These are phyloP conservation scores for Pissodes strobi DNA, from an alignment of 1,140 invertebrate genomes.

Conservation along the genomic window DNA sequence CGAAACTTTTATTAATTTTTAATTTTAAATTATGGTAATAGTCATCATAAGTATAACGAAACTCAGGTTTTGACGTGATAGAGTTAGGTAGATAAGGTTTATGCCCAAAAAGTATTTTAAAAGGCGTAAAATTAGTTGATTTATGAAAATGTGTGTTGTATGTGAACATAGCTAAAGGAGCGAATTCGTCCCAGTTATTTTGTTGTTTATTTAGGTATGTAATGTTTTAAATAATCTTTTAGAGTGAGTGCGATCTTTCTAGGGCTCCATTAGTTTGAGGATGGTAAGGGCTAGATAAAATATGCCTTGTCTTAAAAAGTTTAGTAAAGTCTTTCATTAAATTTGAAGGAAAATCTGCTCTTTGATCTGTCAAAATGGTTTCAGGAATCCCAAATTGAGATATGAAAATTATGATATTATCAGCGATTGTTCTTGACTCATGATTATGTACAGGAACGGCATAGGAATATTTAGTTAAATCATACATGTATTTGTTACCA, in stretches of 20 bases:
- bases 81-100: slow-evolving; percentile 47
- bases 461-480: slow-evolving; percentile 48
- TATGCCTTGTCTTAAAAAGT: slow-evolving; percentile 47
- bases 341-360: slow-evolving; percentile 44
- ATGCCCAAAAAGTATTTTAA: slow-evolving; percentile 54
- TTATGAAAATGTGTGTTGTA: no score
- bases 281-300: no score
- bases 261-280: no score
- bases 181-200: slow-evolving; percentile 48
- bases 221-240: slow-evolving; percentile 51
- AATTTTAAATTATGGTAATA: no score
- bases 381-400: slow-evolving; percentile 48
- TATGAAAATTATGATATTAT: slow-evolving; percentile 14
- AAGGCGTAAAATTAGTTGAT: slow-evolving; percentile 53
- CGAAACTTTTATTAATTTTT: no score
- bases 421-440: slow-evolving; percentile 46
- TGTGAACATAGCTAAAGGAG: slow-evolving; percentile 53
- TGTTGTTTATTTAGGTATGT: slow-evolving; percentile 42
- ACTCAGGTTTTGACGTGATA: no score
- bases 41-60: no score
- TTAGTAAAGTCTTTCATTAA: slow-evolving; percentile 41
- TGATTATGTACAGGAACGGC: slow-evolving; percentile 45
- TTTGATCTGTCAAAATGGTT: slow-evolving; percentile 50
- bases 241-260: slow-evolving; percentile 49
- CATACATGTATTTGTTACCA: slow-evolving; percentile 45